A percentile compares a stretch with the other conserved stretches of the same genome.
These are phyloP conservation scores for Glaucidium brasilianum DNA, from an alignment of 2,113 vertebrate species.

Conservation along the genomic window DNA sequence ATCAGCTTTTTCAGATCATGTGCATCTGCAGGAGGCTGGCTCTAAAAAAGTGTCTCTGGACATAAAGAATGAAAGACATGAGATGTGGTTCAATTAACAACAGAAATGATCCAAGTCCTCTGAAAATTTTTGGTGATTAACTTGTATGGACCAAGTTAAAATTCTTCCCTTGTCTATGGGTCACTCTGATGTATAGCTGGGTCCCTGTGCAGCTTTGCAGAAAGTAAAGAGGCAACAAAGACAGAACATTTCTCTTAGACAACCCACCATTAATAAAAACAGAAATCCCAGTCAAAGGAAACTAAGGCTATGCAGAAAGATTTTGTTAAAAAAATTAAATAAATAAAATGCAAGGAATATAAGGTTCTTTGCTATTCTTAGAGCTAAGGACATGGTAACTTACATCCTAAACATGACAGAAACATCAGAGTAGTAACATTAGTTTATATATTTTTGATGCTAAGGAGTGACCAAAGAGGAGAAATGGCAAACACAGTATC, in stretches of 20 bases:
- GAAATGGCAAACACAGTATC: background rate
- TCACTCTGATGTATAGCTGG: background rate
- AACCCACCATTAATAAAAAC: background rate
- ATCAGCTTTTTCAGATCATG: background rate
- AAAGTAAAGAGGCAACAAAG: background rate
- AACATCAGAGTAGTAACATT: background rate
- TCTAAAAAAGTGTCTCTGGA: background rate
- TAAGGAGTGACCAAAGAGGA: background rate
- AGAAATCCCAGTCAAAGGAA: background rate
- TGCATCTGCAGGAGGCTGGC: background rate
- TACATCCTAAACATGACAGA: background rate
- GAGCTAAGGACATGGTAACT: background rate
- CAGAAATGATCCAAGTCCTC: background rate
- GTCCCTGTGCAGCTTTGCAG: background rate
- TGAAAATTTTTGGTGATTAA: background rate
- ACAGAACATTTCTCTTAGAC: background rate
- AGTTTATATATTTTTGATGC: background rate
- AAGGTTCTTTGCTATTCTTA: background rate
- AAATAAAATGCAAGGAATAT: background rate
- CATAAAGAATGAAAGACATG: background rate
- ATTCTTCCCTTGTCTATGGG: background rate
- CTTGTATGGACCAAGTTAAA: background rate
- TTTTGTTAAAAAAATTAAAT: background rate
- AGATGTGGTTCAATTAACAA: background rate
- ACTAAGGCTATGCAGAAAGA: background rate